phyloP scores from a whole-genome alignment of 2,888 invertebrate species.

The Trichopria drosophilae region DNA sequence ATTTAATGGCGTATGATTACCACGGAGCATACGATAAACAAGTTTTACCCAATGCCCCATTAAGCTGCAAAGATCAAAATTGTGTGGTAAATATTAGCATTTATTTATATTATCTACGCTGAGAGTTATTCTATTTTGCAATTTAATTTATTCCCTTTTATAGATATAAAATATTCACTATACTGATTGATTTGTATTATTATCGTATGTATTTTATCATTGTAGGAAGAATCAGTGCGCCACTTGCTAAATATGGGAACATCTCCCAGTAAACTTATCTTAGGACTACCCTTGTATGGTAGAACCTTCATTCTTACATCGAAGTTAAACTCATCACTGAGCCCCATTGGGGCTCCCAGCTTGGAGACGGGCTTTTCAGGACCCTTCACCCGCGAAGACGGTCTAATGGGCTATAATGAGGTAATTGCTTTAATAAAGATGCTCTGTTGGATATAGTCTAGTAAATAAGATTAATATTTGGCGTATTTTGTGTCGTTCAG shows the following conservation, averaged over 20 bases:
- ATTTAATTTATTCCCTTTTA: too few species aligned
- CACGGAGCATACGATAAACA: conserved; percentile 80
- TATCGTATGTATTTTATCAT: too few species aligned
- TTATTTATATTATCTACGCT: background rate
- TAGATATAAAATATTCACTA: too few species aligned
- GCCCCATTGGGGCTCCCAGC: conserved; percentile 62
- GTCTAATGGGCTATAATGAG: conserved; percentile 89
- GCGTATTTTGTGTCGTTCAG: too few species aligned
- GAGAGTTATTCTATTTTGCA: too few species aligned
- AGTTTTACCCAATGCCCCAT: conserved; percentile 78
- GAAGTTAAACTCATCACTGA: conserved; percentile 36
- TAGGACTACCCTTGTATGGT: conserved; percentile 84
- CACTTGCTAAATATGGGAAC: conserved; percentile 76
- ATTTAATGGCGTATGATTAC: conserved; percentile 89
- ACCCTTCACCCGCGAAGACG: conserved; percentile 76
- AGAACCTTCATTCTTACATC: conserved; percentile 69
- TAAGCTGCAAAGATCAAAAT: conserved; percentile 63
- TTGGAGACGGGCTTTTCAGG: conserved; percentile 72
- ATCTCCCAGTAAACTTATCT: conserved; percentile 73
- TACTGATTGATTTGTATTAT: too few species aligned
- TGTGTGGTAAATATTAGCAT: conserved; percentile 67
- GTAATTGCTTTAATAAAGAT: too few species aligned
- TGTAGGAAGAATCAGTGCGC: conserved; percentile 74
- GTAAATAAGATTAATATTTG: too few species aligned
- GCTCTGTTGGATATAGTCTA: too few species aligned